A percentile compares a stretch with the other conserved stretches of the same genome.
Conservation (phyloP, 37 sponge, comb jelly and placozoan genomes). For the Bolinopsis microptera region DNA sequence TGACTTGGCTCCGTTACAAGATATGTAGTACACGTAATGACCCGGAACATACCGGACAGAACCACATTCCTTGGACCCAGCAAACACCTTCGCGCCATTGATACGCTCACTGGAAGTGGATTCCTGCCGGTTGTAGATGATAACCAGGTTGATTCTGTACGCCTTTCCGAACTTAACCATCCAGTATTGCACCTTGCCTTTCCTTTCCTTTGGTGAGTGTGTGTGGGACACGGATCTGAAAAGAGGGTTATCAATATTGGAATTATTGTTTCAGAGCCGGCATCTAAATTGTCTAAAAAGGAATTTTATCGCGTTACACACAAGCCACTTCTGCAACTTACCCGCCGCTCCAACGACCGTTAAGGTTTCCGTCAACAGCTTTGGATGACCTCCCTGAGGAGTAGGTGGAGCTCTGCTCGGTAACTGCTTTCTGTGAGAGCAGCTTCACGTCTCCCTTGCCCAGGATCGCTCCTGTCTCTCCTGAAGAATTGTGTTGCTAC, state of each 20-base stretch:
- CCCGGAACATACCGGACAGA: neutral
- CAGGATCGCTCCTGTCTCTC: neutral
- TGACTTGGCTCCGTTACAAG: neutral
- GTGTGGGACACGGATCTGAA: constrained; percentile 27
- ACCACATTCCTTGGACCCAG: neutral
- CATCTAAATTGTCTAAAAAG: too few species aligned
- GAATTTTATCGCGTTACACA: too few species aligned
- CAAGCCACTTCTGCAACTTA: too few species aligned
- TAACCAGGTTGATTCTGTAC: constrained; percentile 3
- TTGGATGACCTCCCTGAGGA: neutral
- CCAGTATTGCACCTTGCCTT: neutral
- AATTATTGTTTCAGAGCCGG: too few species aligned
- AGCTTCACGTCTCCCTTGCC: constrained; percentile 13
- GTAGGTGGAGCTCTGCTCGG: neutral
- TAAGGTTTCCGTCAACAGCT: constrained; percentile 14
- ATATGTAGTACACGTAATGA: neutral
- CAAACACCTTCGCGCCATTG: constrained; percentile 16
- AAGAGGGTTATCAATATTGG: too few species aligned
- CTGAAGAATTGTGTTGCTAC: neutral
- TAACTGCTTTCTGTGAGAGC: constrained; percentile 27
- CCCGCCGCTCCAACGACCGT: neutral
- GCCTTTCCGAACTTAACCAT: neutral
- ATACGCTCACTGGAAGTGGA: neutral
- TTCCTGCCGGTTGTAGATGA: neutral
- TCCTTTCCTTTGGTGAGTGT: neutral